Base-by-base conservation (phyloP, 2,113 vertebrate species). In the Ailurus styani region DNA sequence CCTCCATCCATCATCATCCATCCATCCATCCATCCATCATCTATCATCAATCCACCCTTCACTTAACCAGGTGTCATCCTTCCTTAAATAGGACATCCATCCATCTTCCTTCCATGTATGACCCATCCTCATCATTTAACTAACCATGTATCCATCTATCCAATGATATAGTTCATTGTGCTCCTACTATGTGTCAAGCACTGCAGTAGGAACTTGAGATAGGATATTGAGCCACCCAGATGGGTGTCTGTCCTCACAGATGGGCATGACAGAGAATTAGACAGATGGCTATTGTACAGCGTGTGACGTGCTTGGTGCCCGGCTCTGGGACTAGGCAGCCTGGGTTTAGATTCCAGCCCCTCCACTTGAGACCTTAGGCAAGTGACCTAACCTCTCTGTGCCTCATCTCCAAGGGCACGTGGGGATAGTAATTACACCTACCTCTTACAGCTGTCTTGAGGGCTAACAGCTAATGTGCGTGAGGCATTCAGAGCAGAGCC, bases 221-320 rank as follows among this genome's bases (percentile, higher is more conserved):
- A 0, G 50, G 45, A 50, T 0, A 34, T 4, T 0, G 73, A 34
- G 31, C 57, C 42, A 18, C 47, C 57, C 85, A 40, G 78, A 60
- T 31, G 17, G 73, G 31, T 0, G 5, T 45, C 73, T 90, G n/a
- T 54, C 50, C 37, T 91, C 7, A 20, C 25, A 20, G 94, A 40
- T 3, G 27, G 60, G 54, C 25, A 34, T 47, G 50, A 78, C 20
- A n/a, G 23, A 3, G 27, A 29, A 25, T 4, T 0, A 23, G 50
- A 21, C 50, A 31, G 70, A 12, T 6, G 15, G 3, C 1, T 4
- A 0, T 4, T 31, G 79, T 2, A 21, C 6, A 0, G 50, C 1
- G 17, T 57, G 14, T 12, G 70, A 25, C 6, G 6, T n/a, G 75
- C 5, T 10, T 21, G 47, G 17, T 0, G 75, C 47, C 47, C 3